Base-by-base conservation (phyloP, 2,113 vertebrate genomes). In the Triplophysa dalaica region DNA sequence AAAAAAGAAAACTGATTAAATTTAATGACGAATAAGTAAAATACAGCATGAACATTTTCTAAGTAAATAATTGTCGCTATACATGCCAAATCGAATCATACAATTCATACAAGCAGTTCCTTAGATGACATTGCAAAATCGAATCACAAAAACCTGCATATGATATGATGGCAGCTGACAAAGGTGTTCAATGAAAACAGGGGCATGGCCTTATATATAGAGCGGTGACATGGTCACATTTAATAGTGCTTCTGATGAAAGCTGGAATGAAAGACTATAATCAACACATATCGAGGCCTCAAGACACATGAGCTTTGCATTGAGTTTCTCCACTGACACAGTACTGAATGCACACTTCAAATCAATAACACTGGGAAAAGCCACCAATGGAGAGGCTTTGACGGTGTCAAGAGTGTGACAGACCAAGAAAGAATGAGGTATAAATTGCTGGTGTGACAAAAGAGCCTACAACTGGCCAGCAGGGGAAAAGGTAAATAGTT, bases 281-380 rank as follows among this genome's bases (percentile, higher is more conserved):
- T 73, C 68, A 54, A 80, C 24, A 62, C 43, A 65, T 29, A 72
- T 22, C 8, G 29, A 79, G 60, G 33, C 41, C 43, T 74, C 70
- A 43, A 64, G 68, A 79, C 43, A 24, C 24, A 62, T 26, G 62
- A 73, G 62, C 10, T 66, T 67, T 26, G 14, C 70, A 81, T 66
- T 72, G 78, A 80, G 70, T 58, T 81, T 67, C 63, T 75, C 38
- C 70, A 66, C 62, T 74, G 63, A 6, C 19, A 74, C n/a, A 43
- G 41, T 67, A 29, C 16, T 61, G 79, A 68, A 81, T 52, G 45
- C 22, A 58, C 70, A 48, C 64, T 66, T 75, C 61, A 80, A 29
- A 67, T 74, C 62, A 64, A 75, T 80, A 75, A 58, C 74, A 14
- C 45, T 21, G 12, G 21, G 21, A 58, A 22, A 17, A 62, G 61